phyloP scores from a whole-genome alignment of 2,888 invertebrate genomes.

The Ectropis crepuscularia region DNA sequence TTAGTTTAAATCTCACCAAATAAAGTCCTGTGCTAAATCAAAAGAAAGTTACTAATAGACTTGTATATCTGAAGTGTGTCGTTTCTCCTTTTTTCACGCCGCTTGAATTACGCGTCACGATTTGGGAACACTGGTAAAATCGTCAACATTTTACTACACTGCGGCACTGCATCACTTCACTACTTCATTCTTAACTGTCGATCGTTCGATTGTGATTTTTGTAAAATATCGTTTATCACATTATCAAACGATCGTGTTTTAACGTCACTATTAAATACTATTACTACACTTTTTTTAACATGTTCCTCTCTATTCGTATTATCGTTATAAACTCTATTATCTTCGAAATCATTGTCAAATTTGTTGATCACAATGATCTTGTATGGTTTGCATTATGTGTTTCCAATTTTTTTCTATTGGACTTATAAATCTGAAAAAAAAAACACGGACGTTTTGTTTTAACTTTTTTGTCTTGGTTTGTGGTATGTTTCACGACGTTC shows the following conservation, averaged over 20 bases:
- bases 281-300: conserved; percentile 22
- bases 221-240: conserved; percentile 20
- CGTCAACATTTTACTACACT: conserved; percentile 69
- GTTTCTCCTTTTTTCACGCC: conserved; percentile 84
- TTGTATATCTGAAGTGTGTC: conserved; percentile 79
- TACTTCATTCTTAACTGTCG: conserved; percentile 35
- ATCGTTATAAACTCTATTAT: too few relatives aligned
- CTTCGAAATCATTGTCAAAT: too few relatives aligned
- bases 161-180: conserved; percentile 60
- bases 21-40: conserved; percentile 56
- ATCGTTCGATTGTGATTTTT: conserved; percentile 43
- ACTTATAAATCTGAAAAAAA: too few relatives aligned
- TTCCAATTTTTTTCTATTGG: too few relatives aligned
- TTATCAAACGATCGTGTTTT: conserved; percentile 41
- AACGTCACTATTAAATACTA: conserved; percentile 22
- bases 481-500: too few relatives aligned
- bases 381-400: too few relatives aligned
- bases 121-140: conserved; percentile 83
- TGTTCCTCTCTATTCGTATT: conserved; percentile 13
- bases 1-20: conserved; percentile 28
- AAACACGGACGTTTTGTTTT: background rate
- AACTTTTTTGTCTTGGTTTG: background rate
- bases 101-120: conserved; percentile 82
- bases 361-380: too few relatives aligned
- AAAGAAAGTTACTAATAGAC: conserved; percentile 57